Base-by-base conservation (phyloP, 2,797 vertebrate genomes). In the Alcedo atthis region DNA sequence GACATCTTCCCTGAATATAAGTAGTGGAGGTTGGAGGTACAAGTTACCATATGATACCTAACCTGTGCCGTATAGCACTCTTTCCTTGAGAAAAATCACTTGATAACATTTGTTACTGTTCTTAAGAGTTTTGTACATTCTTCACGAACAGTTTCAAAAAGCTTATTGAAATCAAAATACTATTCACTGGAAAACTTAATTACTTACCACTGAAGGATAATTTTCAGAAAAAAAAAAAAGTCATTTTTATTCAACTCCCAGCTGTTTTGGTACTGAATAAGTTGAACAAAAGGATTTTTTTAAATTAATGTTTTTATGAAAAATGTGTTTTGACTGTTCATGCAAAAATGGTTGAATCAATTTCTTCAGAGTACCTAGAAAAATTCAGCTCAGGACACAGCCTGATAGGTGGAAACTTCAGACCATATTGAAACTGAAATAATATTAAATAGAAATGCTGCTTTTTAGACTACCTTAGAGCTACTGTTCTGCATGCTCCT, bases 231-330 rank as follows among this genome's bases (percentile, higher is more conserved):
- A 54, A 69, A 42, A 69, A 62, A 80, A 59, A 67, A n/a, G 25
- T 48, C 6, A 26, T 62, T 89, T 95, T 87, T 95, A 40, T 88
- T 84, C n/a, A 79, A 15, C 26, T 85, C 53, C 21, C n/a, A 79
- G 24, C 46, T 92, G 57, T 68, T 90, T 74, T 6, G 6, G 13
- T 77, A n/a, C 28, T 58, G 49, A 85, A 59, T 51, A 64, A 57
- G 6, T 80, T 67, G 70, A 82, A 84, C 20, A 74, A 79, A 83
- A 74, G 17, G 13, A 30, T 18, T 51, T 79, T 79, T 42, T 53
- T 13, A 26, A 70, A 67, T 73, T 54, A 14, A 14, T 35, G 7
- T 46, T 90, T 90, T 82, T 37, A 12, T 54, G 59, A 63, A n/a
- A 79, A 91, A 84, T 61, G 24, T 73, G 22, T 73, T 92, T 85